Evolutionary conservation across 2,888 invertebrate genomes (phyloP).

Genomic region (Eugnorisma glareosa): DNA sequence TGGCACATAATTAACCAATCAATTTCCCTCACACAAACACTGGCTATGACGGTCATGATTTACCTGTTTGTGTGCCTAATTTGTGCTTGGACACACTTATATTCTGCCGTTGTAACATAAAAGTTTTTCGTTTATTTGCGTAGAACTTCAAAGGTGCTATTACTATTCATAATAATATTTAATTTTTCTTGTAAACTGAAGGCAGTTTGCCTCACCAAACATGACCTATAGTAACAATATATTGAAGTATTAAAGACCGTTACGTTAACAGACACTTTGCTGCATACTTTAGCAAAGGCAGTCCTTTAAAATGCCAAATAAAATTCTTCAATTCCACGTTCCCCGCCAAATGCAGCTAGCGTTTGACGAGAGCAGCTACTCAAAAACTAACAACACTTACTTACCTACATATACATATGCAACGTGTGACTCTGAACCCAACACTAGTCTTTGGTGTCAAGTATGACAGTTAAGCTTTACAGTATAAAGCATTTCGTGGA

Average conservation of each 20-base stretch:
- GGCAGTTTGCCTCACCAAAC: too few relatives aligned
- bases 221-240: too few relatives aligned
- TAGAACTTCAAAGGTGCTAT: not conserved
- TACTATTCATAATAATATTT: not conserved
- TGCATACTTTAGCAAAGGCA: not conserved
- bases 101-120: not conserved
- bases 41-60: conserved; percentile 1
- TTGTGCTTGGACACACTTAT: not conserved
- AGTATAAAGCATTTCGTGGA: conserved; percentile 11
- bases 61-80: conserved; percentile 15
- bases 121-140: conserved; percentile 3
- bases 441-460: conserved; percentile 29
- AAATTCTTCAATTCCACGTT: not conserved
- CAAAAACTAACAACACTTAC: conserved; percentile 18
- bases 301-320: conserved; percentile 9
- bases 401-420: not conserved
- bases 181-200: not conserved
- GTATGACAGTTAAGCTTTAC: conserved; percentile 15
- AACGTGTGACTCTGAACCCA: conserved; percentile 1
- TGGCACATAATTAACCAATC: not conserved
- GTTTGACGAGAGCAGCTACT: not conserved
- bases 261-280: not conserved
- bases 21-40: not conserved
- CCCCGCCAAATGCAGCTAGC: not conserved
- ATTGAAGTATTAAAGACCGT: not conserved